Conservation (phyloP, 2,797 vertebrate genomes). For the Eulemur albifrons region DNA sequence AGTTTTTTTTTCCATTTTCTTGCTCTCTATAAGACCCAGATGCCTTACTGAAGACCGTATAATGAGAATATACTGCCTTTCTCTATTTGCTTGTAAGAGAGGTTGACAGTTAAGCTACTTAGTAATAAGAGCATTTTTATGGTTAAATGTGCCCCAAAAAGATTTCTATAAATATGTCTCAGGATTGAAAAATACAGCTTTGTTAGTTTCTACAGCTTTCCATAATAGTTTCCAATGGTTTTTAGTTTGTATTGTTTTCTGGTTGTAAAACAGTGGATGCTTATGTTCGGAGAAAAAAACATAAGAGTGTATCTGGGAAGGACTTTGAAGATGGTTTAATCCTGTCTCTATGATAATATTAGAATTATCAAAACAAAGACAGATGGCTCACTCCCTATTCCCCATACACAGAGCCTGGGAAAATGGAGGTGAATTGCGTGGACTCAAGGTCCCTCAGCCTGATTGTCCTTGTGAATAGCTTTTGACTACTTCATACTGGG, state of each 20-base stretch:
- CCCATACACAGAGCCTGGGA: neutral
- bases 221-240: neutral
- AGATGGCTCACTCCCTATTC: neutral
- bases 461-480: neutral
- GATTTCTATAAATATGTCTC: slow-evolving; percentile 26
- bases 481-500: neutral
- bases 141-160: neutral
- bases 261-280: neutral
- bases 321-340: slow-evolving; percentile 46
- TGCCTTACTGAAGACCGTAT: neutral
- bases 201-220: neutral
- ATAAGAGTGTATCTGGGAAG: slow-evolving; percentile 9
- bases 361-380: slow-evolving; percentile 7
- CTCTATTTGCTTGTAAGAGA: neutral
- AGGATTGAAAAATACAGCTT: neutral
- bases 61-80: slow-evolving; percentile 9
- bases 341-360: neutral
- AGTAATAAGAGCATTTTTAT: neutral
- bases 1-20: slow-evolving; percentile 36
- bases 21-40: neutral
- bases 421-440: neutral
- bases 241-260: slow-evolving; percentile 31
- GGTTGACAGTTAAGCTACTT: slow-evolving; percentile 16
- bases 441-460: neutral
- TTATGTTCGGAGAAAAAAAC: slow-evolving; percentile 1